Conservation (phyloP, 2,113 vertebrate species). For the Tangachromis dhanisi region DNA sequence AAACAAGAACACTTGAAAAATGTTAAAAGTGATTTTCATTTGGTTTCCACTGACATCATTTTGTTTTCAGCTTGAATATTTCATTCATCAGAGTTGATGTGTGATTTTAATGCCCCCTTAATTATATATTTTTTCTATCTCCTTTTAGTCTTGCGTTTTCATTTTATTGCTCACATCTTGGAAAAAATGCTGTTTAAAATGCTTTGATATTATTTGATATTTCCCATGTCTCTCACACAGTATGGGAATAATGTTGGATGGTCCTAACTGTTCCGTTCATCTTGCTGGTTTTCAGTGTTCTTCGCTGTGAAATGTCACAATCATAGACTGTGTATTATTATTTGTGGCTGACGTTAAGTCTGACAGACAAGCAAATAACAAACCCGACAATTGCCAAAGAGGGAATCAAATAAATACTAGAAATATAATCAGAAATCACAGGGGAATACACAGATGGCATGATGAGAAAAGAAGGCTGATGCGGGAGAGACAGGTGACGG, state of each 20-base stretch:
- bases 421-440: background rate
- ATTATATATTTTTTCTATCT: background rate
- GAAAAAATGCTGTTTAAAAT: background rate
- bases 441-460: background rate
- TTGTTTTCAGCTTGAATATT: background rate
- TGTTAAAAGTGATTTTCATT: background rate
- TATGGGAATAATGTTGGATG: too few species aligned
- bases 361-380: background rate
- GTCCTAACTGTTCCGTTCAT: background rate
- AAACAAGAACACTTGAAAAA: background rate
- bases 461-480: background rate
- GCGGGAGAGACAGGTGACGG: background rate
- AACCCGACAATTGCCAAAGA: background rate
- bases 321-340: background rate
- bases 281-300: background rate
- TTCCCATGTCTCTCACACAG: background rate
- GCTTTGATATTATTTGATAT: background rate
- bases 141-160: fast-evolving
- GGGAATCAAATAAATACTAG: background rate
- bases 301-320: background rate
- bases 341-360: background rate
- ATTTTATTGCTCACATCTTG: background rate
- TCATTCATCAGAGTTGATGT: background rate
- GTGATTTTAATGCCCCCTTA: background rate
- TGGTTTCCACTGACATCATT: background rate